Conservation (phyloP, 2,113 vertebrate species). For the Gymnobelideus leadbeateri region DNA sequence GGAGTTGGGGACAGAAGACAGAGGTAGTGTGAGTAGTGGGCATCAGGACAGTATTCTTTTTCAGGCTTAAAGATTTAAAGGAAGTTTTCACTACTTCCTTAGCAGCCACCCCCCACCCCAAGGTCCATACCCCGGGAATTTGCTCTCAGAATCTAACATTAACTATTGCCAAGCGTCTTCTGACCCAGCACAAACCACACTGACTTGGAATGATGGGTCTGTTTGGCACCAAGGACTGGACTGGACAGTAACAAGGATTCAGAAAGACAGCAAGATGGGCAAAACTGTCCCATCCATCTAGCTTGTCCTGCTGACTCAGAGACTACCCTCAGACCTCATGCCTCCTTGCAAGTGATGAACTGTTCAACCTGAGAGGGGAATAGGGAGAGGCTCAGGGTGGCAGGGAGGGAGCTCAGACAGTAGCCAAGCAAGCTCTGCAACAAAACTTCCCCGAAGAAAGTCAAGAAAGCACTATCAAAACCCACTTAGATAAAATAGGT, state of each 20-base stretch:
- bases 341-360: slow-evolving; percentile 24
- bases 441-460: background rate
- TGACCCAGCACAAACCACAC: background rate
- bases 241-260: background rate
- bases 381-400: background rate
- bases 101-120: background rate
- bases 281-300: background rate
- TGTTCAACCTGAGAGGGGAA: background rate
- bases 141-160: background rate
- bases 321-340: background rate
- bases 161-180: background rate
- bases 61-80: background rate
- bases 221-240: background rate
- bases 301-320: slow-evolving; percentile 20
- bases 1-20: background rate
- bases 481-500: slow-evolving; percentile 42
- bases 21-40: background rate
- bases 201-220: background rate
- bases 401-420: background rate
- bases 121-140: background rate
- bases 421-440: slow-evolving; percentile 46
- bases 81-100: background rate
- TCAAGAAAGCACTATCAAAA: background rate
- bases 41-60: background rate
- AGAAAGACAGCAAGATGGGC: background rate